Percentiles rank a stretch among this genome's conserved stretches.
phyloP scores from a whole-genome alignment of 2,113 vertebrate genomes.

The Cettia cetti region DNA sequence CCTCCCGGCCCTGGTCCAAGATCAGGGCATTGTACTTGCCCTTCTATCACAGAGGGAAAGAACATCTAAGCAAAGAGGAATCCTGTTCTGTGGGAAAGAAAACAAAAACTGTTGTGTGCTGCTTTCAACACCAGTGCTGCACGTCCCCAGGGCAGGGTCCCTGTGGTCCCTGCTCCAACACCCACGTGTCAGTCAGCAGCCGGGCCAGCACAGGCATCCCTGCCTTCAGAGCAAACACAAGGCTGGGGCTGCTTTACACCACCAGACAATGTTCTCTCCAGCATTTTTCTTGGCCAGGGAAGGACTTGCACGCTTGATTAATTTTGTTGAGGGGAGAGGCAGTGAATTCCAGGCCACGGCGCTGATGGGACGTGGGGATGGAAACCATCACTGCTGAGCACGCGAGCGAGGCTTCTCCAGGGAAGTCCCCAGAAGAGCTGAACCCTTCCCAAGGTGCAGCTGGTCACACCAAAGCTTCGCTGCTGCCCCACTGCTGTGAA shows the following conservation, averaged over 20 bases:
- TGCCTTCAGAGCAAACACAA: constrained; percentile 30
- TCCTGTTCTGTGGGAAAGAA: not conserved
- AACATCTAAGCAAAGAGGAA: not conserved
- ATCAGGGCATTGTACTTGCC: not conserved
- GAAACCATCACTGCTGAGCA: not conserved
- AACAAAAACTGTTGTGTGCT: accelerated
- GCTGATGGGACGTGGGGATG: not conserved
- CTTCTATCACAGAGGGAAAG: not conserved
- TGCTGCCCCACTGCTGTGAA: not conserved
- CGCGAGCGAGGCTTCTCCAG: not conserved
- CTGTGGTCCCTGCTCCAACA: not conserved
- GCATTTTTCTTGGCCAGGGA: constrained; percentile 22
- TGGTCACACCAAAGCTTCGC: not conserved
- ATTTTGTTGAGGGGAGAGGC: not conserved
- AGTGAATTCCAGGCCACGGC: not conserved
- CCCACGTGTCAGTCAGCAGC: not conserved
- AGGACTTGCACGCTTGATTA: not conserved
- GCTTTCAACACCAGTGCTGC: not conserved
- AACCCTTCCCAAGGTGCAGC: not conserved
- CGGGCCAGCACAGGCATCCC: not conserved
- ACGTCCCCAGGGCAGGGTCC: not conserved
- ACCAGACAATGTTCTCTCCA: not conserved
- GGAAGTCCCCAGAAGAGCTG: not conserved
- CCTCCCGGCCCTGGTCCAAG: not conserved
- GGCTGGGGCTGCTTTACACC: not conserved